A percentile compares a stretch with the other conserved stretches of the same genome.
Evolutionary conservation across 35 echinoderm and acorn worm genomes (phyloP).

Genomic region (Hemicentrotus pulcherrimus): DNA sequence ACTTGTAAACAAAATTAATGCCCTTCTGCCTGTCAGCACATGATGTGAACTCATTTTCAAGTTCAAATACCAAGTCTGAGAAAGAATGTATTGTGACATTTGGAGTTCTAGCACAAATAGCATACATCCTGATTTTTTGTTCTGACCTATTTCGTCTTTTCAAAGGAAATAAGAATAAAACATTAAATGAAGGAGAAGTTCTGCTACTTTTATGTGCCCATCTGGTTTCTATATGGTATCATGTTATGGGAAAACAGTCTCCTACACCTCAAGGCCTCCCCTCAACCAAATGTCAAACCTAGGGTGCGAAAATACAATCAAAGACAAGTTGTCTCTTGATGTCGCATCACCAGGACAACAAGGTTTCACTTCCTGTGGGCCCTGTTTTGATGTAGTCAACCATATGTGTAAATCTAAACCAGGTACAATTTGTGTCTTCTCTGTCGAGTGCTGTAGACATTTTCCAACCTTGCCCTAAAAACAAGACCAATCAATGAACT

Average conservation of each 20-base stretch:
- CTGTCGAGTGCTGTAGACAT: neutral
- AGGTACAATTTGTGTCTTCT: neutral
- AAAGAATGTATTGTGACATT: neutral
- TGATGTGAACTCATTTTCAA: neutral
- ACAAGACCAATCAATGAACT: neutral
- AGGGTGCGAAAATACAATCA: neutral
- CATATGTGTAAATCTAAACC: conserved; percentile 3
- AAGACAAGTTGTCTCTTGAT: neutral
- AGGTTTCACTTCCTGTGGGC: neutral
- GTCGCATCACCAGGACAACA: neutral
- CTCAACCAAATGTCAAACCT: neutral
- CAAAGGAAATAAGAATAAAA: neutral
- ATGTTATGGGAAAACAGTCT: conserved; percentile 18
- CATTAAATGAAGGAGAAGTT: neutral
- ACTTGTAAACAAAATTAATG: too few species aligned
- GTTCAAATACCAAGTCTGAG: neutral
- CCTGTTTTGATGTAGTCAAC: neutral
- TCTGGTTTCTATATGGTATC: neutral
- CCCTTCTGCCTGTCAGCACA: too few species aligned
- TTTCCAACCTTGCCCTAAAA: neutral
- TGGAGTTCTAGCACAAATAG: neutral
- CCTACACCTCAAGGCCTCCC: neutral
- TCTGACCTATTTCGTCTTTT: neutral
- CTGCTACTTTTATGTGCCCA: neutral
- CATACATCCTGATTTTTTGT: neutral